phyloP scores from a whole-genome alignment of 2,113 vertebrate species.

The Tragelaphus strepsiceros region DNA sequence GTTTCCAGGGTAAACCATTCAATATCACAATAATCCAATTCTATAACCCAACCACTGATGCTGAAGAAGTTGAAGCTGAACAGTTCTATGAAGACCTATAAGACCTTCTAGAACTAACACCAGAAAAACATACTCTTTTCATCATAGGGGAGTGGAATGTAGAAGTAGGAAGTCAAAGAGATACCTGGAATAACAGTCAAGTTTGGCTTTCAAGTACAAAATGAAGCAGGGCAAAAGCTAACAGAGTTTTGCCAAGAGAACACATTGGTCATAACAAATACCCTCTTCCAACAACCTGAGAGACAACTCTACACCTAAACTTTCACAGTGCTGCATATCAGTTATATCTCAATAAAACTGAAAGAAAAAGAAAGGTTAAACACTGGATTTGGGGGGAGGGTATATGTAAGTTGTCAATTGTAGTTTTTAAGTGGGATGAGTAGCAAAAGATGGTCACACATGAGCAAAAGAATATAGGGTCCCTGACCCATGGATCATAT shows the following conservation, averaged over 20 bases:
- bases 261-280: neutral
- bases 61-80: neutral
- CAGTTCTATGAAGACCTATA: neutral
- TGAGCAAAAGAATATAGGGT: neutral
- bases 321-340: neutral
- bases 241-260: neutral
- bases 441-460: neutral
- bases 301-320: neutral
- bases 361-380: neutral
- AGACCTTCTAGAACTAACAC: neutral
- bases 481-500: neutral
- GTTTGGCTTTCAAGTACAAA: neutral
- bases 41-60: neutral
- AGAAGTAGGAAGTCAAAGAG: neutral
- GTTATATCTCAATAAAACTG: neutral
- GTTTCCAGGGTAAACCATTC: neutral
- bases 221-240: neutral
- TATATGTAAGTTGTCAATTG: neutral
- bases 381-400: neutral
- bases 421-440: neutral
- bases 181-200: neutral
- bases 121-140: neutral
- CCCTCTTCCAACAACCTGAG: neutral
- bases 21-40: neutral
- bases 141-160: neutral